Base-by-base conservation (phyloP, 2,113 vertebrate species). In the Phaethornis superciliosus region DNA sequence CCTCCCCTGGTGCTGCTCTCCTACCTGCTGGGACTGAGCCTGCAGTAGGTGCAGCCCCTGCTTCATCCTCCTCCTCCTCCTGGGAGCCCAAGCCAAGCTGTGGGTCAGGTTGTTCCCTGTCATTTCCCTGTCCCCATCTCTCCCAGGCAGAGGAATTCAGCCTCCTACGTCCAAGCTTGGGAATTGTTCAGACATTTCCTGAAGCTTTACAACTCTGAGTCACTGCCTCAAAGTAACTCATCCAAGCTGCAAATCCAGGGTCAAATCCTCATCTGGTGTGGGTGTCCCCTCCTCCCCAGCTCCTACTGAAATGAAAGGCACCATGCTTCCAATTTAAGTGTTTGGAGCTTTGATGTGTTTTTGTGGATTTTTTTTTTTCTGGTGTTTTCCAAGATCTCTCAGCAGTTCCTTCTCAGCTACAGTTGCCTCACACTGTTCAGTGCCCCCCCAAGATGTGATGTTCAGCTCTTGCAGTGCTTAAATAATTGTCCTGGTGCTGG, bases 141-240 rank as follows among this genome's bases (percentile, higher is more conserved):
- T 93, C 80, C 71, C 3, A 6, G 60, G 78, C 49, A 76, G 60
- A 94, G 82, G 94, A 97, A 95, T 91, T 85, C 90, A 91, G 60
- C 88, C 94, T 95, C 95, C 95, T 95, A 92, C 96, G 79, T 13
- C 78, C 78, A 89, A 93, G 90, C 88, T 94, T 95, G 80, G 87
- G 89, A 94, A 96, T 93, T 89, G 91, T 90, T 95, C 93, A 56
- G 65, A 76, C 85, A 81, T 95, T 96, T 97, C 91, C 95, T 88
- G 91, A 93, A 93, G 88, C 76, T 95, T 91, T 93, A 71, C 60
- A 86, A 62, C 77, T 88, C 42, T 92, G 94, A 95, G 56, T 97
- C 95, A 97, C 68, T 83, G 85, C 88, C 88, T 86, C 51, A 30
- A 81, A 96, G 89, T 82, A 93, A 80, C 52, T 91, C 72, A 86